Percentiles rank a stretch among this genome's conserved stretches.
These are phyloP conservation scores for Mionectes olivaceus DNA, from an alignment of 2,797 vertebrate species.

Conservation along the genomic window DNA sequence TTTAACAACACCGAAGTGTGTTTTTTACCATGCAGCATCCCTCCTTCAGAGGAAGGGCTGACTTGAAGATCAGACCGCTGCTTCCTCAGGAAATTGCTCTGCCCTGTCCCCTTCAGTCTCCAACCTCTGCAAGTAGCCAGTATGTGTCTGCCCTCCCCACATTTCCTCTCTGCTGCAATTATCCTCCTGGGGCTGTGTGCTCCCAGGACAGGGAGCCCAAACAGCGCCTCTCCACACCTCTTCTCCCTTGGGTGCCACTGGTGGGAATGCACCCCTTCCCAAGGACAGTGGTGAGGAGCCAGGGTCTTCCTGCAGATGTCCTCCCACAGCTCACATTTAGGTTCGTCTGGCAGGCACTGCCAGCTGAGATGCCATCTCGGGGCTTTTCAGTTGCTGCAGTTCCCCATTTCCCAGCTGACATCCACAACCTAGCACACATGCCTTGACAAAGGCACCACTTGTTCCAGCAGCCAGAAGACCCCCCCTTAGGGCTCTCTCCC, in stretches of 20 bases:
- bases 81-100: background rate
- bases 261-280: background rate
- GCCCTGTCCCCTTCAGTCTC: background rate
- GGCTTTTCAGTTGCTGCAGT: background rate
- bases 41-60: background rate
- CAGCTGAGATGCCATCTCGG: background rate
- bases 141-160: background rate
- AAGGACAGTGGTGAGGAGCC: background rate
- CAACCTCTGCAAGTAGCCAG: background rate
- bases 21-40: background rate
- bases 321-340: background rate
- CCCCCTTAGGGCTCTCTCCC: background rate
- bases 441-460: background rate
- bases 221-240: accelerated
- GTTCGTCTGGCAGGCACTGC: background rate
- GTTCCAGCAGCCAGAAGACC: background rate
- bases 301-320: background rate
- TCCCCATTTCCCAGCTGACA: background rate
- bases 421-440: accelerated
- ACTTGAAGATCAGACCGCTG: background rate
- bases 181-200: background rate
- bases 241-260: background rate
- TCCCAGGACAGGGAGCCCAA: background rate
- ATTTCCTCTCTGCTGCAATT: background rate
- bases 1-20: background rate